A percentile compares a stretch with the other conserved stretches of the same genome.
Conservation (phyloP, 2,797 vertebrate genomes). For the Hozukius guyotensis region DNA sequence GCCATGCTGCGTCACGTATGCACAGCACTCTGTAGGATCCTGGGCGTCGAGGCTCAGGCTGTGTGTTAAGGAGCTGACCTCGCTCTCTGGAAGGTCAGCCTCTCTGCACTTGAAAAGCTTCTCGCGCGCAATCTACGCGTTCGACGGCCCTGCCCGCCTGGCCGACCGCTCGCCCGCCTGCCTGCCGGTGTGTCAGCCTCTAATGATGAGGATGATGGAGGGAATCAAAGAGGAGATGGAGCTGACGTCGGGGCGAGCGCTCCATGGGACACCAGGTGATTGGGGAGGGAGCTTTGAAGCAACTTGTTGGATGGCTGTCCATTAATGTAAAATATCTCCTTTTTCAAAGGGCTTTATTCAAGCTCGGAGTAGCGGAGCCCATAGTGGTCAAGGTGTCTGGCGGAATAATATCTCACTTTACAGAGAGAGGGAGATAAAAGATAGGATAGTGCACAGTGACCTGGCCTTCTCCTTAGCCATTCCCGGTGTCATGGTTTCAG, state of each 20-base stretch:
- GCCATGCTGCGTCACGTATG: slow-evolving; percentile 71
- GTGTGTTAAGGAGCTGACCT: slow-evolving; percentile 75
- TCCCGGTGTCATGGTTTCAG: slow-evolving; percentile 56
- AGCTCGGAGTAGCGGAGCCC: slow-evolving; percentile 70
- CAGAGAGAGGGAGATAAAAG: slow-evolving; percentile 58
- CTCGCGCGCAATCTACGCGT: slow-evolving; percentile 67
- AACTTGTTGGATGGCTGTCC: slow-evolving; percentile 85
- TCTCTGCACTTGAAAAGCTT: slow-evolving; percentile 77
- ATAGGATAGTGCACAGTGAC: slow-evolving; percentile 42
- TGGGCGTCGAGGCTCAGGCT: slow-evolving; percentile 61
- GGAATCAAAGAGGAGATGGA: slow-evolving; percentile 83
- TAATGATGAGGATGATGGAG: slow-evolving; percentile 85
- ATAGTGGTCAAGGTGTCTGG: slow-evolving; percentile 78
- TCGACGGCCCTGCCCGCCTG: slow-evolving; percentile 49
- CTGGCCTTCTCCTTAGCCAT: slow-evolving; percentile 57
- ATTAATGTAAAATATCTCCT: slow-evolving; percentile 86
- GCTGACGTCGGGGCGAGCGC: slow-evolving; percentile 70
- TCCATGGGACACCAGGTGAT: slow-evolving; percentile 83
- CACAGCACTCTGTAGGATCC: slow-evolving; percentile 68
- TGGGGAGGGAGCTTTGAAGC: slow-evolving; percentile 84
- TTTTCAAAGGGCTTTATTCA: slow-evolving; percentile 86
- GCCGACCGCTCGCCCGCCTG: slow-evolving; percentile 61
- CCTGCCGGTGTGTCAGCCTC: slow-evolving; percentile 79
- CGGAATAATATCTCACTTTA: slow-evolving; percentile 74
- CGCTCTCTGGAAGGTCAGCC: slow-evolving; percentile 73